A percentile compares a stretch with the other conserved stretches of the same genome.
phyloP scores from a whole-genome alignment of 2,888 invertebrate genomes.

The Pristionchus arcanus region DNA sequence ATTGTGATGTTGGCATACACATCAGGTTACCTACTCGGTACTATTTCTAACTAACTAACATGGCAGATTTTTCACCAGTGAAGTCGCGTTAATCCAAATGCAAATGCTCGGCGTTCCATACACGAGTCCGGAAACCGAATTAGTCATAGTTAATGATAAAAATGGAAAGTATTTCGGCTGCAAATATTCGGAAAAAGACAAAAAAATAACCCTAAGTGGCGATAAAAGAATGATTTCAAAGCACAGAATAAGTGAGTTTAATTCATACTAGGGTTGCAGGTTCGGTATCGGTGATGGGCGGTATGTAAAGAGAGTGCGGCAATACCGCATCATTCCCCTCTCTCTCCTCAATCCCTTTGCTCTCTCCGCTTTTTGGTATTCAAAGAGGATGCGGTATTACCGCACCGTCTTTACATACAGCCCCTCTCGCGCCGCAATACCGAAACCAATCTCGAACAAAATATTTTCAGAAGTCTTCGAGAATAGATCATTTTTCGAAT shows the following conservation, averaged over 20 bases:
- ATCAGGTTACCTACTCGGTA: not conserved
- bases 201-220: not conserved
- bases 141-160: not conserved
- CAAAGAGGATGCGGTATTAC: too few relatives aligned
- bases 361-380: too few relatives aligned
- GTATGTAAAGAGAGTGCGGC: too few relatives aligned
- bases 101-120: not conserved
- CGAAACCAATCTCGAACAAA: too few relatives aligned
- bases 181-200: not conserved
- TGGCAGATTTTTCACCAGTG: not conserved
- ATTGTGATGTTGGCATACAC: conserved; percentile 1
- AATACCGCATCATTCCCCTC: too few relatives aligned
- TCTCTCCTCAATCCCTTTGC: too few relatives aligned
- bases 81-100: not conserved
- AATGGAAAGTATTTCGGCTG: not conserved
- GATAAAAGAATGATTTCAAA: not conserved
- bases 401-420: too few relatives aligned
- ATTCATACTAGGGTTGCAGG: too few relatives aligned
- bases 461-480: not conserved
- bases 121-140: not conserved
- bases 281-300: too few relatives aligned
- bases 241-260: not conserved
- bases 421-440: too few relatives aligned
- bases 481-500: not conserved
- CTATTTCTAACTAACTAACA: not conserved